These are phyloP conservation scores for Mythimna vitellina DNA, from an alignment of 2,888 invertebrate genomes.

Conservation along the genomic window DNA sequence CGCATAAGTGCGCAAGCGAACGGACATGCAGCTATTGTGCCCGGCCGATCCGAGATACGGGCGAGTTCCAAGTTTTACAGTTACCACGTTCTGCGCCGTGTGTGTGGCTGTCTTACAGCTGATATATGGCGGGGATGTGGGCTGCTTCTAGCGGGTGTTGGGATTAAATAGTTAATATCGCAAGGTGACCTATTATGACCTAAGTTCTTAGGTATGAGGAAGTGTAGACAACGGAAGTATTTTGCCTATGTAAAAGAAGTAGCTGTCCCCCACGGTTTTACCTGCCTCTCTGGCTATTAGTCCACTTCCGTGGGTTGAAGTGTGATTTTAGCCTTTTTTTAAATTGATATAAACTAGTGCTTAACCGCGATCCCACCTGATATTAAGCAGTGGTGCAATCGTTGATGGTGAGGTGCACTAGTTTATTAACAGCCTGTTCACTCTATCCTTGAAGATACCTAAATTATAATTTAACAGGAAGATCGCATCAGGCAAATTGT, in stretches of 20 bases:
- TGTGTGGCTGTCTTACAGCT: constrained; percentile 60
- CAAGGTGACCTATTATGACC: constrained; percentile 25
- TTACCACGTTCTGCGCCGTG: constrained; percentile 63
- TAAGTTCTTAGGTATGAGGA: constrained; percentile 32
- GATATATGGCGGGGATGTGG: constrained; percentile 51
- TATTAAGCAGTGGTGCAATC: too few species aligned
- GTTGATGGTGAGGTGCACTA: too few species aligned
- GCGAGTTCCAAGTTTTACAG: constrained; percentile 67
- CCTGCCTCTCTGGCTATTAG: too few species aligned
- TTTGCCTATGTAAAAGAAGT: background rate
- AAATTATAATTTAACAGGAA: too few species aligned
- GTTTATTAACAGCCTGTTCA: too few species aligned
- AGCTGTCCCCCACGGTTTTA: background rate
- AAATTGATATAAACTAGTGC: too few species aligned
- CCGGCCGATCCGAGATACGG: constrained; percentile 67
- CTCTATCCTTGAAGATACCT: too few species aligned
- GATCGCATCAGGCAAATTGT: too few species aligned
- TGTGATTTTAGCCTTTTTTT: too few species aligned
- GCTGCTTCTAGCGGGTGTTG: constrained; percentile 47
- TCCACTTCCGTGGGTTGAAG: too few species aligned
- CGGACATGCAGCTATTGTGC: constrained; percentile 71
- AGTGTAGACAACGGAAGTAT: background rate
- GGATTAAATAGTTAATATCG: constrained; percentile 46
- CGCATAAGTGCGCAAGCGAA: constrained; percentile 66
- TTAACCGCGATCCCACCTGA: too few species aligned